Conservation (phyloP, 2,888 invertebrate species). For the Antitype chi region DNA sequence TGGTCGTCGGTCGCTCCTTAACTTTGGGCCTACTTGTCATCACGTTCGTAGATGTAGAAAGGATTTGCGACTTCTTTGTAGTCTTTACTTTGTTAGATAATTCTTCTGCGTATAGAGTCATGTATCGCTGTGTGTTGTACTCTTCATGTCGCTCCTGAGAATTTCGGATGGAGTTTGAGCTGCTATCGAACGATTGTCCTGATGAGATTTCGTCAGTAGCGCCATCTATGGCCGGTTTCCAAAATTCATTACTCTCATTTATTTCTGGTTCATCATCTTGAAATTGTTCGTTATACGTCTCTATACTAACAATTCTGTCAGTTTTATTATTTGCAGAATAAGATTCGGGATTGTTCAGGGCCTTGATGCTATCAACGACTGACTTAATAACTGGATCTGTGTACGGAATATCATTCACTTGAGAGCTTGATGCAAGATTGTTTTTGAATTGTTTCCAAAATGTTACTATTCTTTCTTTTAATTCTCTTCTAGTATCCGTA, state of each 20-base stretch:
- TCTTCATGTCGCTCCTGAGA: background rate
- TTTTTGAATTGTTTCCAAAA: conserved; percentile 25
- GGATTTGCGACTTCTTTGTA: background rate
- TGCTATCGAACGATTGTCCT: conserved; percentile 15
- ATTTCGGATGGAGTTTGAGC: conserved; percentile 21
- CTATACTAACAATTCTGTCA: background rate
- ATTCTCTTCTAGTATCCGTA: conserved; percentile 61
- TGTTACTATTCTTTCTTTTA: conserved; percentile 59
- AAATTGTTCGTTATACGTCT: background rate
- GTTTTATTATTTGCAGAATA: background rate
- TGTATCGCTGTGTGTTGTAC: conserved; percentile 16
- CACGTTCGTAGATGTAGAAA: background rate
- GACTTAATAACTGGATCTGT: background rate
- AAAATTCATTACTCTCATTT: background rate
- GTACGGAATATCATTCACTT: background rate
- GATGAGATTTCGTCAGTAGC: background rate
- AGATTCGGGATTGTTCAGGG: background rate
- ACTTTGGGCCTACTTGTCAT: background rate
- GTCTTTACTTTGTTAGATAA: background rate
- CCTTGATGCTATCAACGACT: background rate
- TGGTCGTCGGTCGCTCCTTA: background rate
- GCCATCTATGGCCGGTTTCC: background rate
- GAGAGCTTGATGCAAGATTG: too few species aligned
- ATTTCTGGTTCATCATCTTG: background rate
- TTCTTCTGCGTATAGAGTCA: conserved; percentile 30